Conservation (phyloP, 2,888 invertebrate genomes). For the Drosophila mercatorum region DNA sequence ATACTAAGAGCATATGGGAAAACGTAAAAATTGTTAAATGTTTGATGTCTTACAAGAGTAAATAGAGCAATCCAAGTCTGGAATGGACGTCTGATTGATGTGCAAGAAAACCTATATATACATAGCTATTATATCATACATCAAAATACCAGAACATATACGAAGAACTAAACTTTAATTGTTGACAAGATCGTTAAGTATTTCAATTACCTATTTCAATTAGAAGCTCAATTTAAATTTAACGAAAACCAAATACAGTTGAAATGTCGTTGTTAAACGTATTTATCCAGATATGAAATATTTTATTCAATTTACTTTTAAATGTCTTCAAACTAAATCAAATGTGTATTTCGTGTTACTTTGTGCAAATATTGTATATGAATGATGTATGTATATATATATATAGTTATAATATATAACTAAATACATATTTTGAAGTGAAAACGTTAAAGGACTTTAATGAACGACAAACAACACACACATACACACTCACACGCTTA, state of each 20-base stretch:
- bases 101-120: conserved; percentile 16
- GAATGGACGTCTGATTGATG: conserved; percentile 1
- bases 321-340: conserved; percentile 38
- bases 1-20: conserved; percentile 18
- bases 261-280: conserved; percentile 27
- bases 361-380: conserved; percentile 51
- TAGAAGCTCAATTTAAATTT: conserved; percentile 57
- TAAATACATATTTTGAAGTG: conserved; percentile 29
- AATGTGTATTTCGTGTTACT: conserved; percentile 65
- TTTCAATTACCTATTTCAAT: conserved; percentile 60
- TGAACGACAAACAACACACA: conserved; percentile 13
- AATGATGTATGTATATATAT: conserved; percentile 49
- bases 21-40: conserved; percentile 26
- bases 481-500: conserved; percentile 3
- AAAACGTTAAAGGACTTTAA: conserved; percentile 9
- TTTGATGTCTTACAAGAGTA: conserved; percentile 24
- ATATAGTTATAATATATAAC: conserved; percentile 23
- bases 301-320: conserved; percentile 65
- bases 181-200: conserved; percentile 53
- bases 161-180: conserved; percentile 46
- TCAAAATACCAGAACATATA: conserved; percentile 25
- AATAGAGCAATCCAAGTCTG: conserved; percentile 13
- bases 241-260: conserved; percentile 33
- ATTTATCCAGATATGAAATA: conserved; percentile 28
- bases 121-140: conserved; percentile 32